Percentiles rank a stretch among this genome's conserved stretches.
Evolutionary conservation across 2,113 vertebrate genomes (phyloP).

Genomic region (Pica pica): DNA sequence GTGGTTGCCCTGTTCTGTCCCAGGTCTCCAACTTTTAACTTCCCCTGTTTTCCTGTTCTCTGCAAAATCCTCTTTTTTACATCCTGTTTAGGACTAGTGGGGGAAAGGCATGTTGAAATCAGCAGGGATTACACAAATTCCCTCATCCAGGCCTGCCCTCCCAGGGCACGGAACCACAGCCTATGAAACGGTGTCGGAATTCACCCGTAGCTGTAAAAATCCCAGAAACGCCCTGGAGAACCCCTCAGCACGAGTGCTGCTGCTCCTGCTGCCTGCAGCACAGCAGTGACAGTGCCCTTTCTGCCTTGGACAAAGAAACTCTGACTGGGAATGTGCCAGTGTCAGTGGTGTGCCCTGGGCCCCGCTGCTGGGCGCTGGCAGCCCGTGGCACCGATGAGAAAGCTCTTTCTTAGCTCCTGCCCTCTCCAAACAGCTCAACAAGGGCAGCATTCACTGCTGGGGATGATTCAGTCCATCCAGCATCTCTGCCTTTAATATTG

Average conservation of each 20-base stretch:
- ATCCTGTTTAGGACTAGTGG: rapidly evolving
- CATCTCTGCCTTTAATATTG: neutral
- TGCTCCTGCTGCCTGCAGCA: neutral
- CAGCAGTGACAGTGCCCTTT: neutral
- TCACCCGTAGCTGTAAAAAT: neutral
- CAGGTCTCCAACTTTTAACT: neutral
- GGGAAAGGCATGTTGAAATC: rapidly evolving
- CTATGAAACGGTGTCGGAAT: rapidly evolving
- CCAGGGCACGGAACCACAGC: rapidly evolving
- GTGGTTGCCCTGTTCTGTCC: neutral
- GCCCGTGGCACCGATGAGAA: neutral
- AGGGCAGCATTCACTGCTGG: neutral
- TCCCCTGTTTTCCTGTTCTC: neutral
- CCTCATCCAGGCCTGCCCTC: neutral
- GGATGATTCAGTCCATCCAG: slow-evolving; percentile 13
- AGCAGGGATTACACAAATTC: neutral
- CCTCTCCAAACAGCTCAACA: neutral
- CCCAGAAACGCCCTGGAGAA: neutral
- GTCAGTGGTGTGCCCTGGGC: neutral
- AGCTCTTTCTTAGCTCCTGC: slow-evolving; percentile 13
- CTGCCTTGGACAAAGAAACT: neutral
- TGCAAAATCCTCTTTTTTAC: neutral
- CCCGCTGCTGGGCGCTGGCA: neutral
- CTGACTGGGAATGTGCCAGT: neutral
- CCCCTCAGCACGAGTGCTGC: neutral